These are phyloP conservation scores for Semaprochilodus insignis DNA, from an alignment of 2,797 vertebrate genomes.

Conservation along the genomic window DNA sequence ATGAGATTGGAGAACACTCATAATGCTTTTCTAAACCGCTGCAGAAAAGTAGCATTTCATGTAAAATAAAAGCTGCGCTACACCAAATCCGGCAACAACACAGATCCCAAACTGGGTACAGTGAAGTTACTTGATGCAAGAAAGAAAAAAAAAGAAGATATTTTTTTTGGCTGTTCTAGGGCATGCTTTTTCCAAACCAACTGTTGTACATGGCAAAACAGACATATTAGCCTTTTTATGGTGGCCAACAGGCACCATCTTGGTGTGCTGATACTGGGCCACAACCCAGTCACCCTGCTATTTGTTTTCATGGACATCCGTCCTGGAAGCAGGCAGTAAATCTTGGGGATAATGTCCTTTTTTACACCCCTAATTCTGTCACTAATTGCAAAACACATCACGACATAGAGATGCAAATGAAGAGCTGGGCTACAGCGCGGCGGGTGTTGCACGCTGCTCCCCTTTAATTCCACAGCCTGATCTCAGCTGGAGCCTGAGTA, in stretches of 20 bases:
- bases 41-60: not conserved
- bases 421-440: constrained; percentile 36
- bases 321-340: constrained; percentile 56
- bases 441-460: constrained; percentile 50
- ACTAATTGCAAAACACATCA: constrained; percentile 63
- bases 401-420: constrained; percentile 66
- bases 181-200: constrained; percentile 10
- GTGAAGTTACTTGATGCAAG: not conserved
- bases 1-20: not conserved
- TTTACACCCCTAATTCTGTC: constrained; percentile 45
- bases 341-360: constrained; percentile 55
- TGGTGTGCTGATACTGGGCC: constrained; percentile 29
- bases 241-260: constrained; percentile 23
- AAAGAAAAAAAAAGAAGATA: not conserved
- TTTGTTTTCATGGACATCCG: constrained; percentile 49
- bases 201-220: constrained; percentile 8
- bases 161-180: not conserved
- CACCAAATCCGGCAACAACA: not conserved
- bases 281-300: constrained; percentile 44
- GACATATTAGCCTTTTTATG: constrained; percentile 44
- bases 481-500: constrained; percentile 46
- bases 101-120: not conserved
- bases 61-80: not conserved
- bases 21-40: no score
- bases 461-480: constrained; percentile 57